Conservation (phyloP, 1,140 invertebrate genomes). For the Neotoxoptera formosana region DNA sequence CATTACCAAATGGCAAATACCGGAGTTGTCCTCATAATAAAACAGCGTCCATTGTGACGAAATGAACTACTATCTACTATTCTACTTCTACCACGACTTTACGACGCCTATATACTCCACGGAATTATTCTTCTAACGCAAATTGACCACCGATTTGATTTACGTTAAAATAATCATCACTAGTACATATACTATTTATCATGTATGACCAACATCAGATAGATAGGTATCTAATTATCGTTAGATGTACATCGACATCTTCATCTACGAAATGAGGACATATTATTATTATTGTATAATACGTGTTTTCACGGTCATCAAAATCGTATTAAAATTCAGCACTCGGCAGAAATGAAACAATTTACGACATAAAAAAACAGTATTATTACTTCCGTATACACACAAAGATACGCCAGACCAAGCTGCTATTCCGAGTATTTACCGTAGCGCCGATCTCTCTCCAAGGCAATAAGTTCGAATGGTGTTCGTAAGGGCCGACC, state of each 20-base stretch:
- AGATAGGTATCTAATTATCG: not conserved
- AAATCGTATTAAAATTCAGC: slow-evolving; percentile 6
- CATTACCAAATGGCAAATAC: slow-evolving; percentile 23
- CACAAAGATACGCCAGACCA: not conserved
- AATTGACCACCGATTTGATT: not conserved
- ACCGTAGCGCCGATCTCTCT: slow-evolving; percentile 80
- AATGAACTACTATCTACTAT: not conserved
- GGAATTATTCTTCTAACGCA: not conserved
- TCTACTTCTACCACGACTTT: too few species aligned
- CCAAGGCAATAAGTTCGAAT: slow-evolving; percentile 86
- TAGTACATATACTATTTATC: not conserved
- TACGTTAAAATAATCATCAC: not conserved
- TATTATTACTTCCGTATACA: not conserved
- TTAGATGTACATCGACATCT: not conserved
- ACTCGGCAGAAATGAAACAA: not conserved
- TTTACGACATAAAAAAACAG: not conserved
- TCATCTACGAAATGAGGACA: not conserved
- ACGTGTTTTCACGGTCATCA: not conserved
- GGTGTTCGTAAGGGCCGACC: slow-evolving; percentile 86
- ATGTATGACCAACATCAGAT: not conserved
- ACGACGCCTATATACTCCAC: not conserved
- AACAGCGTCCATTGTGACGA: not conserved
- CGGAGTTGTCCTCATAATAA: not conserved
- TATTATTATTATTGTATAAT: not conserved
- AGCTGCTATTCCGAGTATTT: slow-evolving; percentile 59